These are phyloP conservation scores for Chrysina gloriosa DNA, from an alignment of 2,888 invertebrate species.

Conservation along the genomic window DNA sequence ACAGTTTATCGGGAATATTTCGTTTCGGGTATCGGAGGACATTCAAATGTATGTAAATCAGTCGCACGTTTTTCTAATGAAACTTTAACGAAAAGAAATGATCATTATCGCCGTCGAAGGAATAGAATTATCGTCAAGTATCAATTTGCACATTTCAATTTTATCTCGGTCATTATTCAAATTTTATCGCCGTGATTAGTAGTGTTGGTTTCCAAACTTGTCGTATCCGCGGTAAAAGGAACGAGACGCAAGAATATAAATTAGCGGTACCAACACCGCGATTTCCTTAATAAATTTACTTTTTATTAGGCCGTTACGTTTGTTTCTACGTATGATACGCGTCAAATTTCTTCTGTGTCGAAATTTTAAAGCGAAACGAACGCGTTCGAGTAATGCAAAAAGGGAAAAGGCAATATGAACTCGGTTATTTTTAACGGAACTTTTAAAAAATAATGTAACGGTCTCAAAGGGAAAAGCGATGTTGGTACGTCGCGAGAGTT, in stretches of 20 bases:
- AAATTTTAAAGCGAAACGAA: background rate
- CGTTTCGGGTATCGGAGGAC: no score
- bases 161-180: no score
- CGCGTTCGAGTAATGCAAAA: background rate
- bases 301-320: background rate
- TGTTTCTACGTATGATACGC: background rate
- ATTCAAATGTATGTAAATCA: no score
- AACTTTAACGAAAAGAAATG: no score
- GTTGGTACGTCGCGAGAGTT: background rate
- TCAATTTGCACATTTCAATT: no score
- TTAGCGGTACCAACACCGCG: background rate
- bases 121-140: no score
- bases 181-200: no score
- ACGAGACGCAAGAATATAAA: background rate
- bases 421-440: constrained; percentile 22
- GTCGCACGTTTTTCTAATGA: no score
- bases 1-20: no score
- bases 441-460: constrained; percentile 35
- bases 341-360: background rate
- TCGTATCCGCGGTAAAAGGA: background rate
- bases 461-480: constrained; percentile 10
- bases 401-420: background rate
- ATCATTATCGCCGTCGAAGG: no score
- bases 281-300: background rate
- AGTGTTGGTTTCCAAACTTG: no score